Conservation (phyloP, 30 jellyfish, hydroid and myxozoan species). For the Turritopsis rubra region DNA sequence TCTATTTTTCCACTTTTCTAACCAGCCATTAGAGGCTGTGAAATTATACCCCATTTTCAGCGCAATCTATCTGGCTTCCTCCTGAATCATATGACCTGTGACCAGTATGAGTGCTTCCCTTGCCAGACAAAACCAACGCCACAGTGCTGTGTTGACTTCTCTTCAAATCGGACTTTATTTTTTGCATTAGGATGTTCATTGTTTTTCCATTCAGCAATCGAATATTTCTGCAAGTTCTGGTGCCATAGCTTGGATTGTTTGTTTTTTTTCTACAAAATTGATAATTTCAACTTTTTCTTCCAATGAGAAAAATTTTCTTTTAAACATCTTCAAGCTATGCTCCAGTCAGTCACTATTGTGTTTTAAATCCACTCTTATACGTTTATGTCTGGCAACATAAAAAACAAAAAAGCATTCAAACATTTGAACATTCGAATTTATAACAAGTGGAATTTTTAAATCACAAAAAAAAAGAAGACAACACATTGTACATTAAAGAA, state of each 20-base stretch:
- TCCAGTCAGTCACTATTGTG: too few relatives aligned
- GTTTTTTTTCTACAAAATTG: not conserved
- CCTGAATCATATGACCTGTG: not conserved
- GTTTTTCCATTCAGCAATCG: not conserved
- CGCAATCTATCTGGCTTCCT: not conserved
- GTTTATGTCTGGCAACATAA: too few relatives aligned
- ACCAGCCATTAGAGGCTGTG: constrained; percentile 7
- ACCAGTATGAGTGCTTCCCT: not conserved
- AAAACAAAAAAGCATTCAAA: not conserved
- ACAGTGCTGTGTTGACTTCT: not conserved
- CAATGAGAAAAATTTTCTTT: not conserved
- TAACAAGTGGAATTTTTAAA: too few relatives aligned
- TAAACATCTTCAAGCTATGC: not conserved
- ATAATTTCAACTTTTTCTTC: not conserved
- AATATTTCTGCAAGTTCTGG: not conserved
- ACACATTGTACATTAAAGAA: too few relatives aligned
- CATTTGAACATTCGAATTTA: not conserved
- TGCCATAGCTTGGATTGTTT: not conserved
- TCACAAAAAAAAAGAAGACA: not conserved
- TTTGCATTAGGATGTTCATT: not conserved
- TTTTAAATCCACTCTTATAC: too few relatives aligned
- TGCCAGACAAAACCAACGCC: constrained; percentile 7
- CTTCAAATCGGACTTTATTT: not conserved
- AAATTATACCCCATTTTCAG: not conserved
- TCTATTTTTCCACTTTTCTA: constrained; percentile 26